Conservation (phyloP, 2,797 vertebrate species). For the Pseudocheirus occidentalis region DNA sequence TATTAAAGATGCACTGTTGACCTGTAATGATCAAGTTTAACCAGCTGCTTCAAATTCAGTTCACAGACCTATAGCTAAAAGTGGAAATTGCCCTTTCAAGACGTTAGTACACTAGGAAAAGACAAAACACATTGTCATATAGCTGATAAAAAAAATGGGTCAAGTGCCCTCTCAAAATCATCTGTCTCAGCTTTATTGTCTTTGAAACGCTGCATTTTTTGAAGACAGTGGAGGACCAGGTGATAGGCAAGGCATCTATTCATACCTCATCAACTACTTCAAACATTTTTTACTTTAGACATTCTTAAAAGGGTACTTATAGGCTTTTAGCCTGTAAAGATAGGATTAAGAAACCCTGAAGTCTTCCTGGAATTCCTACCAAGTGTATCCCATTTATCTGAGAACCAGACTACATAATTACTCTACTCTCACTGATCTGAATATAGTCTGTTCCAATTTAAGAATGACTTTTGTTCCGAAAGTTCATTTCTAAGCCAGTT, state of each 20-base stretch:
- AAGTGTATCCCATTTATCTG: background rate
- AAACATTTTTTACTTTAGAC: background rate
- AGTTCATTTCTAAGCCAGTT: background rate
- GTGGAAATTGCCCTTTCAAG: conserved; percentile 58
- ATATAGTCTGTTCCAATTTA: background rate
- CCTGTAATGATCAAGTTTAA: conserved; percentile 32
- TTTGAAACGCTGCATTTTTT: background rate
- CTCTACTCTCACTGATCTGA: background rate
- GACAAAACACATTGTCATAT: conserved; percentile 11
- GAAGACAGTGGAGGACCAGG: background rate
- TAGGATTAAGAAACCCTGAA: background rate
- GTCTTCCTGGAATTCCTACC: background rate
- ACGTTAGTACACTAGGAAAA: conserved; percentile 46
- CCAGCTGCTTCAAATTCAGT: conserved; percentile 58
- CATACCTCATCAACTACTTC: background rate
- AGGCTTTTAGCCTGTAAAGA: background rate
- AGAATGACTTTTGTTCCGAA: background rate
- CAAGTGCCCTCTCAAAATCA: conserved; percentile 36
- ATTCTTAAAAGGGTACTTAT: background rate
- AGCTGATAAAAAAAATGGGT: conserved; percentile 59
- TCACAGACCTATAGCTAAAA: conserved; percentile 28
- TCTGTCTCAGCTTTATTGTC: conserved; percentile 2
- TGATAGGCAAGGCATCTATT: background rate
- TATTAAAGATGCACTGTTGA: conserved; percentile 3
- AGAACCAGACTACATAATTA: background rate